Evolutionary conservation across 2,888 invertebrate species (phyloP), one percentile per base, ranked within the genome.

Genomic region (Suillia variegata): DNA sequence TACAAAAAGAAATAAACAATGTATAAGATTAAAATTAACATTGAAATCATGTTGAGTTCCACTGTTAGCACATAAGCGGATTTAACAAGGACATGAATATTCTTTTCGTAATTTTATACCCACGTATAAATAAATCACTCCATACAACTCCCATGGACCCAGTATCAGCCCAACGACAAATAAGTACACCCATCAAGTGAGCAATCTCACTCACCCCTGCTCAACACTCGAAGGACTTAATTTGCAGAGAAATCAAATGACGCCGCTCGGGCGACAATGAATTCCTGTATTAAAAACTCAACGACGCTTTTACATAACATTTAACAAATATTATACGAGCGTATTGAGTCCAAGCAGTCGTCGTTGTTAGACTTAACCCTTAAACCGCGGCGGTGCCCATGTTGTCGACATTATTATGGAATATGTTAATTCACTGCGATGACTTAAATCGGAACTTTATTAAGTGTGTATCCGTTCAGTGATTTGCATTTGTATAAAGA

Each of bases 321-420:
- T 76, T 75, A 76, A 76, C 76, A 74, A 65, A 68, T 45, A 45
- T n/a, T n/a, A n/a, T n/a, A n/a, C n/a, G n/a, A n/a, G n/a, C n/a
- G n/a, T n/a, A n/a, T n/a, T n/a, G n/a, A n/a, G n/a, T n/a, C n/a
- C n/a, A n/a, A n/a, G n/a, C n/a, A n/a, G 18, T 18, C 45, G 20
- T 18, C 5, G 45, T 18, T 34, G 34, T 52, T 33, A 52, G 34
- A 20, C 20, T 52, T 52, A 34, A 52, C 34, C 33, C 52, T 34
- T 52, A 33, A 34, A 33, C 17, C 13, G 6, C 45, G 18, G 12
- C 31, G 4, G 4, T 13, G 4, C 38, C 13, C 38, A 38, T 38
- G 38, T n/a, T n/a, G n/a, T 13, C 12, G 38, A 45, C 18, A 5
- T 8, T 8, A 38, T 38, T 5, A 38, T 13, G 15, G 38, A 38